A percentile compares a stretch with the other conserved stretches of the same genome.
Evolutionary conservation across 2,113 vertebrate genomes (phyloP).

Genomic region (Cebidichthys violaceus): DNA sequence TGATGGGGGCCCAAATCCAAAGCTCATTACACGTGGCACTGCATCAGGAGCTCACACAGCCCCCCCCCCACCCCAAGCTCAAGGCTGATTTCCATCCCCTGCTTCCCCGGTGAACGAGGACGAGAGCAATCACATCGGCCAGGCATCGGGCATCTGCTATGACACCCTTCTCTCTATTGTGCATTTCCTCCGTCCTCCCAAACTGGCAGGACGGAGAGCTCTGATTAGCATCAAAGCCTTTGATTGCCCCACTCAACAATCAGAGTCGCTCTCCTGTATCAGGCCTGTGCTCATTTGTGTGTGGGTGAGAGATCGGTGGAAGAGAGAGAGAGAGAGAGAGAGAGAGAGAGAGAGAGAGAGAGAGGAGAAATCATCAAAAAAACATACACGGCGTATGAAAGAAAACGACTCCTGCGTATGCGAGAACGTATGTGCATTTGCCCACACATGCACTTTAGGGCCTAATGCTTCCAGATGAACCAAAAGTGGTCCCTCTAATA

Average conservation of each 20-base stretch:
- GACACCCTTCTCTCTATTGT: slow-evolving; percentile 73
- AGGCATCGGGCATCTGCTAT: slow-evolving; percentile 55
- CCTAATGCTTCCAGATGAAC: slow-evolving; percentile 35
- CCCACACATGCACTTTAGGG: slow-evolving; percentile 2
- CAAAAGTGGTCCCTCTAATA: slow-evolving; percentile 52
- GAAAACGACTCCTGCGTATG: slow-evolving; percentile 17
- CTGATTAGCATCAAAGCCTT: slow-evolving; percentile 82
- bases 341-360: not conserved
- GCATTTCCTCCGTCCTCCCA: slow-evolving; percentile 64
- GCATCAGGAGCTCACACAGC: slow-evolving; percentile 57
- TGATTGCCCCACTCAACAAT: slow-evolving; percentile 83
- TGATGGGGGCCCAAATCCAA: slow-evolving; percentile 67
- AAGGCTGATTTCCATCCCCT: slow-evolving; percentile 61
- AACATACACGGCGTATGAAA: slow-evolving; percentile 8
- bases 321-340: not conserved
- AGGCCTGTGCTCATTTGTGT: slow-evolving; percentile 41
- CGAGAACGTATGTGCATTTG: slow-evolving; percentile 2
- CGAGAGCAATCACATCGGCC: slow-evolving; percentile 75
- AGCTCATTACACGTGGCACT: slow-evolving; percentile 72
- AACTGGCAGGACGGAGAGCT: slow-evolving; percentile 70
- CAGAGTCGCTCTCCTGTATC: slow-evolving; percentile 62
- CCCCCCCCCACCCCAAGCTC: slow-evolving; percentile 20
- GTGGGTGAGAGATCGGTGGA: not conserved
- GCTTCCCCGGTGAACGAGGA: slow-evolving; percentile 54
- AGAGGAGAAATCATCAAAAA: slow-evolving; percentile 9